These are phyloP conservation scores for Crenuchus spilurus DNA, from an alignment of 2,797 vertebrate genomes.

Conservation along the genomic window DNA sequence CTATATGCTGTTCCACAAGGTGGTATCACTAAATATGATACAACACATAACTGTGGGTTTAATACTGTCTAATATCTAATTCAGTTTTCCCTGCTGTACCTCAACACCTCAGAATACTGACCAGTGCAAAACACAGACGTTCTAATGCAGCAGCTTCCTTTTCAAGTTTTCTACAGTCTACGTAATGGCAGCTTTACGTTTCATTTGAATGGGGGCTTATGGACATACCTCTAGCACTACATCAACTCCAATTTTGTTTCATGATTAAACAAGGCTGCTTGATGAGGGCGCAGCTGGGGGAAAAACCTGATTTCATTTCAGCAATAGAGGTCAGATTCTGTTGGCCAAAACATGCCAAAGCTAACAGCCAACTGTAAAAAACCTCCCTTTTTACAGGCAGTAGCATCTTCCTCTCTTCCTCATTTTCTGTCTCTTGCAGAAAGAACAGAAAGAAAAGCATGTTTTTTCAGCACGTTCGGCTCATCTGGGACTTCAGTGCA, in stretches of 20 bases:
- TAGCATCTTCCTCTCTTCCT: background rate
- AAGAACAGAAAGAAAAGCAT: too few relatives aligned
- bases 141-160: background rate
- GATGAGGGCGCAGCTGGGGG: background rate
- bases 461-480: too few relatives aligned
- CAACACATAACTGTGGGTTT: constrained; percentile 33
- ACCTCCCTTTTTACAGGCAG: background rate
- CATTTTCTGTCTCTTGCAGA: background rate
- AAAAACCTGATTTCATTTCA: background rate
- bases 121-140: constrained; percentile 42
- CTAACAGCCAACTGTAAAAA: background rate
- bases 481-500: background rate
- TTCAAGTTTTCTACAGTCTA: background rate
- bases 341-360: background rate
- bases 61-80: constrained; percentile 29
- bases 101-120: background rate
- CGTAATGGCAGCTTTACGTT: constrained; percentile 24
- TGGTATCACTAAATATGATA: constrained; percentile 28
- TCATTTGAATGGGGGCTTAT: too few relatives aligned
- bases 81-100: background rate
- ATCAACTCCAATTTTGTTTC: too few relatives aligned
- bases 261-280: background rate
- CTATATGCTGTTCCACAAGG: constrained; percentile 22
- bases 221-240: too few relatives aligned
- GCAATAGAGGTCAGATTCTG: background rate